Conservation (phyloP, 2,113 vertebrate genomes). For the Ibidorhyncha struthersii region DNA sequence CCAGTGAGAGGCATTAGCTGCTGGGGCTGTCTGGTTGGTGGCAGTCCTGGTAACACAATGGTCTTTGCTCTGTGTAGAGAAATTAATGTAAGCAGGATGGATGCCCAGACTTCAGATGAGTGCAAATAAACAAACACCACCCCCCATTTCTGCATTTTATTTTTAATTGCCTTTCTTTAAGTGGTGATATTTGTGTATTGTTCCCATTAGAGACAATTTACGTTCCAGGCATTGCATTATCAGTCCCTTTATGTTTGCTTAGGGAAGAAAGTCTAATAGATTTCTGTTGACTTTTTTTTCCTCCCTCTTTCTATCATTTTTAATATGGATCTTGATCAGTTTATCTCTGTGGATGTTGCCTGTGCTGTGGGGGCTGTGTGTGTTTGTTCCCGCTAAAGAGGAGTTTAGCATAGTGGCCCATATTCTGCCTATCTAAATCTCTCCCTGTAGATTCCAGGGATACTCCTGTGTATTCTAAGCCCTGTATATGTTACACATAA, state of each 20-base stretch:
- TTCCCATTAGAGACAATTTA: constrained; percentile 68
- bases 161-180: constrained; percentile 69
- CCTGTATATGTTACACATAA: fast-evolving
- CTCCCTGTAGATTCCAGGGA: not conserved
- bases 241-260: constrained; percentile 66
- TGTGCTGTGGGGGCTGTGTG: not conserved
- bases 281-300: constrained; percentile 38
- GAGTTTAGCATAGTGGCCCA: not conserved
- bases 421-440: not conserved
- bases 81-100: not conserved
- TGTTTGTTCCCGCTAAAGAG: not conserved
- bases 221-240: constrained; percentile 43
- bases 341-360: not conserved
- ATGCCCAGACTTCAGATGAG: not conserved
- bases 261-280: constrained; percentile 64
- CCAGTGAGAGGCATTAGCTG: fast-evolving
- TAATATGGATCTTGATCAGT: not conserved
- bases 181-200: constrained; percentile 55
- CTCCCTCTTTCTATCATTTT: constrained; percentile 44
- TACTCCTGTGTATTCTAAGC: not conserved
- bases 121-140: not conserved
- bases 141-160: not conserved
- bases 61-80: not conserved
- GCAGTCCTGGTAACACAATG: not conserved
- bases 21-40: not conserved